Conservation (phyloP, 2,797 vertebrate species). For the Crocidura indochinensis region DNA sequence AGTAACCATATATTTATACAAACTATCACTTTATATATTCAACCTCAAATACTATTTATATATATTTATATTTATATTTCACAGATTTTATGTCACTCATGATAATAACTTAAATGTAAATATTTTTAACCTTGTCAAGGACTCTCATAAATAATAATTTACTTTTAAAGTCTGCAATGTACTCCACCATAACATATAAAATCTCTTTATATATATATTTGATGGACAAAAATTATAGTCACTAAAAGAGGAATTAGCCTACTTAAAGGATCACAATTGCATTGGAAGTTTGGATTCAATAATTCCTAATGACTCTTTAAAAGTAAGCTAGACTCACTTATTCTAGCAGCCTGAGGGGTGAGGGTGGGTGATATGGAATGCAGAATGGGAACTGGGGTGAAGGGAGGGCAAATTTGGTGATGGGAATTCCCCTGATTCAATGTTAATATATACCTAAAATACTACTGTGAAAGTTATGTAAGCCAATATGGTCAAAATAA, state of each 20-base stretch:
- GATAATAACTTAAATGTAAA: constrained; percentile 45
- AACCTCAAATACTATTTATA: background rate
- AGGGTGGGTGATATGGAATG: no score
- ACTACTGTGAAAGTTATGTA: no score
- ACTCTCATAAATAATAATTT: constrained; percentile 59
- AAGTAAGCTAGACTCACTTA: no score
- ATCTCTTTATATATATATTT: constrained; percentile 34
- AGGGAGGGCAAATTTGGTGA: no score
- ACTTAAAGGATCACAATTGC: background rate
- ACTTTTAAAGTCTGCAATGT: constrained; percentile 49
- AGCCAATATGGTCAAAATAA: no score
- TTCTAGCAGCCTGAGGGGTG: no score
- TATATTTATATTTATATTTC: no score
- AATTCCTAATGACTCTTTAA: background rate
- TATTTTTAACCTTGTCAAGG: constrained; percentile 36
- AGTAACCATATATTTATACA: background rate
- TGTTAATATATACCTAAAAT: no score
- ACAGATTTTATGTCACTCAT: constrained; percentile 48
- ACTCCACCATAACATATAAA: background rate
- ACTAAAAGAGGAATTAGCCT: background rate
- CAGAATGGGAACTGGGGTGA: no score
- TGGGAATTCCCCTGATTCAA: no score
- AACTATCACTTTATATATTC: background rate
- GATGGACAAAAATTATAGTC: constrained; percentile 35
- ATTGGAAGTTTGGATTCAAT: background rate